phyloP scores from a whole-genome alignment of 2,888 invertebrate species.

The Drosophila nr. perissopoda region DNA sequence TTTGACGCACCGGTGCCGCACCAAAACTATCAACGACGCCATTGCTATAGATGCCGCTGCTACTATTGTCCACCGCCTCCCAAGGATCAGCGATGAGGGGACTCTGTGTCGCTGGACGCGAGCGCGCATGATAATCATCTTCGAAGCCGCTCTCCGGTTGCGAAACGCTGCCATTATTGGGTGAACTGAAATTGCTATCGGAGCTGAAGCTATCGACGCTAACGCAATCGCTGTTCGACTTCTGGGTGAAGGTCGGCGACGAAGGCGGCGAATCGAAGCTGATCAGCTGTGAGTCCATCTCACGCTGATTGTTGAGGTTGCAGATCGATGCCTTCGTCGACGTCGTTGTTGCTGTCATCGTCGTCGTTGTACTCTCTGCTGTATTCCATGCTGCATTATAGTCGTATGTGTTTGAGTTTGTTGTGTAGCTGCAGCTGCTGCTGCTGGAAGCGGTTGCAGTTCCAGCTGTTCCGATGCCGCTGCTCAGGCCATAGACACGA shows the following conservation, averaged over 20 bases:
- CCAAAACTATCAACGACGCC: conserved; percentile 79
- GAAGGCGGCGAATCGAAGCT: conserved; percentile 90
- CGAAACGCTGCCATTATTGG: conserved; percentile 87
- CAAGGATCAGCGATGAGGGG: conserved; percentile 84
- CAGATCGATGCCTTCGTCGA: conserved; percentile 14
- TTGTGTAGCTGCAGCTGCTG: not conserved
- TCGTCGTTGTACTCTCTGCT: conserved; percentile 42
- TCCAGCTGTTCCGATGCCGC: conserved; percentile 58
- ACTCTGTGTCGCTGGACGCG: conserved; percentile 85
- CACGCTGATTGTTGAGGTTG: conserved; percentile 39
- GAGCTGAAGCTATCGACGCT: conserved; percentile 92
- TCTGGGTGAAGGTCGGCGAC: conserved; percentile 90
- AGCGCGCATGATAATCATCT: conserved; percentile 88
- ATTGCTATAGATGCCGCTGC: conserved; percentile 51
- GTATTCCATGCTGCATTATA: conserved; percentile 82
- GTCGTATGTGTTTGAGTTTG: conserved; percentile 43
- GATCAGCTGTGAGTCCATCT: conserved; percentile 86
- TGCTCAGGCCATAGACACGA: conserved; percentile 80
- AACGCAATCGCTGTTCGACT: conserved; percentile 90
- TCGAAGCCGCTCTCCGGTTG: conserved; percentile 93
- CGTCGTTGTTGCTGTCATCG: conserved; percentile 11
- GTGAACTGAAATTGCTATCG: conserved; percentile 88
- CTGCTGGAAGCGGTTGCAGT: conserved; percentile 17
- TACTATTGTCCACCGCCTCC: conserved; percentile 81
- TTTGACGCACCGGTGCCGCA: conserved; percentile 82